These are phyloP conservation scores for Pseudachorutes palmiensis DNA, from an alignment of 1,140 invertebrate genomes.

Conservation along the genomic window DNA sequence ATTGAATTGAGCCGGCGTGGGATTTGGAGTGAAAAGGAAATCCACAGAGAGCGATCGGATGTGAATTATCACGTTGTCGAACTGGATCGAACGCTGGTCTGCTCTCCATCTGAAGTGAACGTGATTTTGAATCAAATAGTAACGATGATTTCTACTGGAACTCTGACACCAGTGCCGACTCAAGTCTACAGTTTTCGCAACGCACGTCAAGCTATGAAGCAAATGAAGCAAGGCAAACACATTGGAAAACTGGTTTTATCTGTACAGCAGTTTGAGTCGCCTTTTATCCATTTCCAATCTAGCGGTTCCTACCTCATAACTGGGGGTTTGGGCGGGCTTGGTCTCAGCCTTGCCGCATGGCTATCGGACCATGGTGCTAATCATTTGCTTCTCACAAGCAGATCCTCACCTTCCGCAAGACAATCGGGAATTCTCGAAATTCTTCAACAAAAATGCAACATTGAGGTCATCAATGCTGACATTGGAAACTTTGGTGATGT, in stretches of 20 bases:
- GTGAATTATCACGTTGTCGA: constrained; percentile 14
- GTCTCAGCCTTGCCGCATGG: background rate
- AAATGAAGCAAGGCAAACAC: background rate
- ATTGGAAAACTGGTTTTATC: background rate
- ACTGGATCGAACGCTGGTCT: background rate
- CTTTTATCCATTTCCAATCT: background rate
- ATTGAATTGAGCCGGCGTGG: constrained; percentile 25
- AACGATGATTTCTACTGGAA: background rate
- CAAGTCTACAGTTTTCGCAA: background rate
- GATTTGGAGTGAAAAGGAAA: constrained; percentile 23
- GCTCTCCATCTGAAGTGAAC: background rate
- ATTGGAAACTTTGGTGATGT: background rate
- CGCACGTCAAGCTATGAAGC: background rate
- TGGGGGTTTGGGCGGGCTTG: background rate
- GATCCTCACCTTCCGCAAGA: no score
- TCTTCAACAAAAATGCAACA: no score
- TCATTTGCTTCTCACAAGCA: no score
- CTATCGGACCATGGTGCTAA: background rate
- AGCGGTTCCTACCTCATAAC: background rate
- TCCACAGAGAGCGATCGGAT: constrained; percentile 13
- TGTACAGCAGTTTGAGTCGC: background rate
- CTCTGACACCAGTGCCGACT: background rate
- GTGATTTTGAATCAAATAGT: background rate
- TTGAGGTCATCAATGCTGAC: no score
- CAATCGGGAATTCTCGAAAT: no score